Conservation (phyloP, 2,888 invertebrate genomes). For the Cartodere bifasciata region DNA sequence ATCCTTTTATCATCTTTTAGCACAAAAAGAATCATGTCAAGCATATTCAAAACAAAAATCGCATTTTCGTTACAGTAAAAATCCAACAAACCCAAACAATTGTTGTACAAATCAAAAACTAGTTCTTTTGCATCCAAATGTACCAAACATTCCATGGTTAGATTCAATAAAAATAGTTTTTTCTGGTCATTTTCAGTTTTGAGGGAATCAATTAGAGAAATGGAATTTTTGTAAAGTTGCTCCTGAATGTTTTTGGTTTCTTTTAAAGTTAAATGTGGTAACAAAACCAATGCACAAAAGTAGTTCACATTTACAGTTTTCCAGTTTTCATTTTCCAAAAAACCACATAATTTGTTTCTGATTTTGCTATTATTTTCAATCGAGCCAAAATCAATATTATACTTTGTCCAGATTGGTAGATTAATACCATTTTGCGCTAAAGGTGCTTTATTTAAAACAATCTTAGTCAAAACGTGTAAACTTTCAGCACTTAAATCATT, state of each 20-base stretch:
- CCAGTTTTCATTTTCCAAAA: conserved; percentile 29
- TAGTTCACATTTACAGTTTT: conserved; percentile 35
- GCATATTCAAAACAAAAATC: conserved; percentile 38
- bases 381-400: conserved; percentile 47
- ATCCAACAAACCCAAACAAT: conserved; percentile 37
- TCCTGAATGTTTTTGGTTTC: no score
- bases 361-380: conserved; percentile 30
- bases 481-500: conserved; percentile 41
- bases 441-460: conserved; percentile 55
- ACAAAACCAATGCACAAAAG: conserved; percentile 39
- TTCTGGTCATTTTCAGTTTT: conserved; percentile 15
- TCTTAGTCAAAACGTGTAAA: conserved; percentile 49
- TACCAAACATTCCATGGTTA: conserved; percentile 45
- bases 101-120: conserved; percentile 37
- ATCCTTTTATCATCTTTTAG: conserved; percentile 36
- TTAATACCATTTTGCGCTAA: conserved; percentile 46
- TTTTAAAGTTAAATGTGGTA: conserved; percentile 40
- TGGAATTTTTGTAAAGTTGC: no score
- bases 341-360: conserved; percentile 32
- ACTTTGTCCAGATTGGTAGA: conserved; percentile 51
- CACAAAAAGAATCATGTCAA: conserved; percentile 43
- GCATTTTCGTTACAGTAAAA: conserved; percentile 37
- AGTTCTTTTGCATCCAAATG: conserved; percentile 42
- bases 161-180: conserved; percentile 41
- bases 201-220: no score